These are phyloP conservation scores for Ranitomeya variabilis DNA, from an alignment of 2,113 vertebrate species.

Conservation along the genomic window DNA sequence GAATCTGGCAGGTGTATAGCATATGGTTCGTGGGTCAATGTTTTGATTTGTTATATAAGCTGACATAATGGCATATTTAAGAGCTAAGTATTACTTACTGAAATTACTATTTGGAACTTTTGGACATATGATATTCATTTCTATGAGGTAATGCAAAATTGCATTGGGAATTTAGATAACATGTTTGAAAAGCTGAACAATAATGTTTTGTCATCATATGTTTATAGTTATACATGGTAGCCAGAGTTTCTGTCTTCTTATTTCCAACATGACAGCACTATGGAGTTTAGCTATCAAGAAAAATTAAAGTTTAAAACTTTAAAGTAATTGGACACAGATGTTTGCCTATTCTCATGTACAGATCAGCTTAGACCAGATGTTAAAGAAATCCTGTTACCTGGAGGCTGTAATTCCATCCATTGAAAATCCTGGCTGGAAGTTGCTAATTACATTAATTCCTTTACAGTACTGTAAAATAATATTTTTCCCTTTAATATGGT, in stretches of 20 bases:
- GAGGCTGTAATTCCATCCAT: neutral
- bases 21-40: neutral
- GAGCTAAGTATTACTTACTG: conserved; percentile 24
- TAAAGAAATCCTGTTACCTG: neutral
- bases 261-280: neutral
- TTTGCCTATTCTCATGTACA: neutral
- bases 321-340: neutral
- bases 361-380: neutral
- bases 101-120: conserved; percentile 20
- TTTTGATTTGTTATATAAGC: conserved; percentile 15
- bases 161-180: conserved; percentile 8
- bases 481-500: neutral
- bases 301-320: neutral
- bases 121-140: conserved; percentile 19
- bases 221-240: conserved; percentile 5
- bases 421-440: neutral
- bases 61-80: conserved; percentile 31
- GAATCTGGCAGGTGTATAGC: conserved; percentile 26
- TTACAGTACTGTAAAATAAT: neutral
- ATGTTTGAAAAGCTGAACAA: neutral
- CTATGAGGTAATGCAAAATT: conserved; percentile 31
- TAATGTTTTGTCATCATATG: neutral
- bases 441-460: neutral
- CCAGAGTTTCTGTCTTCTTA: neutral
- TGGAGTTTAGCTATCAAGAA: neutral